Evolutionary conservation across 2,797 vertebrate genomes (phyloP).

Genomic region (Natrix natrix): DNA sequence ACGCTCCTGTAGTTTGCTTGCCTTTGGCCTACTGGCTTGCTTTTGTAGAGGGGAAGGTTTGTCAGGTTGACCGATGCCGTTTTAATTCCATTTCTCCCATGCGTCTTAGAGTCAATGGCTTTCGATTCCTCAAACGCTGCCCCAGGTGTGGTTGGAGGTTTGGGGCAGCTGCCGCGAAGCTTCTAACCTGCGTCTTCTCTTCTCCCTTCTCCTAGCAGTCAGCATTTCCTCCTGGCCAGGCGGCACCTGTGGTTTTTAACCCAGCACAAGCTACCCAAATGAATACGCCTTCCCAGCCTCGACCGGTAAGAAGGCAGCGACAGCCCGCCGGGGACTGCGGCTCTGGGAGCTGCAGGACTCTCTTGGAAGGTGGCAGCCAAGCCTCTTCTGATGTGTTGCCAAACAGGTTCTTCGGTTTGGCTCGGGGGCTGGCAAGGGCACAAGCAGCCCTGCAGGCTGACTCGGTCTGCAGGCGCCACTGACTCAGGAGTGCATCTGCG

Average conservation of each 20-base stretch:
- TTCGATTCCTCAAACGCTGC: neutral
- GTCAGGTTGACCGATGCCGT: neutral
- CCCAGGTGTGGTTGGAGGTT: neutral
- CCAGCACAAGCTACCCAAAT: slow-evolving; percentile 90
- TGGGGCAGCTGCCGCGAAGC: slow-evolving; percentile 30
- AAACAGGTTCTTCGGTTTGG: slow-evolving; percentile 4
- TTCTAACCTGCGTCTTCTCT: slow-evolving; percentile 43
- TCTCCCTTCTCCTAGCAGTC: slow-evolving; percentile 71
- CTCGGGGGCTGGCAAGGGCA: neutral
- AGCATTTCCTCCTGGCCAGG: slow-evolving; percentile 86
- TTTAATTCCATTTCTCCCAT: neutral
- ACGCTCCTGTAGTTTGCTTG: neutral
- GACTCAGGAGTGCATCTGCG: neutral
- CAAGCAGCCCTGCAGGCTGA: neutral
- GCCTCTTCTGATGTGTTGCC: neutral
- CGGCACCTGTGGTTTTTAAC: slow-evolving; percentile 89
- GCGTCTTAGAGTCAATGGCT: neutral
- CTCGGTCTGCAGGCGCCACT: neutral
- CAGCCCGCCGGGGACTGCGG: neutral
- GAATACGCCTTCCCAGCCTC: slow-evolving; percentile 92
- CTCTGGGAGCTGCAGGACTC: neutral
- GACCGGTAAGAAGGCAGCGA: slow-evolving; percentile 82
- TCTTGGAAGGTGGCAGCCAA: neutral
- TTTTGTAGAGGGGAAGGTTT: neutral
- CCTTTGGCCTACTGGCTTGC: neutral